Evolutionary conservation across 2,888 invertebrate genomes (phyloP).

Genomic region (Agrochola litura): DNA sequence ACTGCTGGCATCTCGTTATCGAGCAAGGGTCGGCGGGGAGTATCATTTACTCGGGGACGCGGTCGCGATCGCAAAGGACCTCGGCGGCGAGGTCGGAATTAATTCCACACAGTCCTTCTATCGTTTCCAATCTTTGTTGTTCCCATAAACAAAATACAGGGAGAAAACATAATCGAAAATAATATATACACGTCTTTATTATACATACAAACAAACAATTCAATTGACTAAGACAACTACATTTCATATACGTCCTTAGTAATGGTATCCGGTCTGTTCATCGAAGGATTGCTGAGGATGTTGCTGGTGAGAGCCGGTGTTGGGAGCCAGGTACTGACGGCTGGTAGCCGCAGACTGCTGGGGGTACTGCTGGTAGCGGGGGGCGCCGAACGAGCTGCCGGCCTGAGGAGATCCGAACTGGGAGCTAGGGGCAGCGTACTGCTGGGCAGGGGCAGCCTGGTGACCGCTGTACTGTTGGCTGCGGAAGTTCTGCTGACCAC

Average conservation of each 20-base stretch:
- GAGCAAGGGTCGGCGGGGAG: no score
- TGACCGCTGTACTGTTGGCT: slow-evolving; percentile 46
- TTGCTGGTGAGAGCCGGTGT: slow-evolving; percentile 72
- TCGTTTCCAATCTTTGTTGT: no score
- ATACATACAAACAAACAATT: slow-evolving; percentile 61
- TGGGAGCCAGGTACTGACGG: slow-evolving; percentile 84
- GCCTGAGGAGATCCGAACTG: slow-evolving; percentile 63
- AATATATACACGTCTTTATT: slow-evolving; percentile 66
- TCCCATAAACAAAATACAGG: no score
- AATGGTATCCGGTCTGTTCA: slow-evolving; percentile 84
- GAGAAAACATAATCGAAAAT: slow-evolving; percentile 4
- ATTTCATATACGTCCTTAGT: slow-evolving; percentile 69
- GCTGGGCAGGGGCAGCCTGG: slow-evolving; percentile 33
- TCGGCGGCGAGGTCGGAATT: no score
- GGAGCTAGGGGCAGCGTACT: slow-evolving; percentile 62
- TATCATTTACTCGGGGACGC: no score
- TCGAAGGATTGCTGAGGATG: slow-evolving; percentile 84
- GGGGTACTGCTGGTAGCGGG: slow-evolving; percentile 32
- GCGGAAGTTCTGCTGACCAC: slow-evolving; percentile 56
- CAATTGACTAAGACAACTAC: slow-evolving; percentile 62
- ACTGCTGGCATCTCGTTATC: no score
- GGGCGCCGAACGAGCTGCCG: slow-evolving; percentile 21
- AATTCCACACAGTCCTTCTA: no score
- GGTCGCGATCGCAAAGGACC: no score
- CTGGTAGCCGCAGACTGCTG: slow-evolving; percentile 74